Percentiles rank a stretch among this genome's conserved stretches.
Conservation (phyloP, 2,888 invertebrate genomes). For the Crepidodera aurea region DNA sequence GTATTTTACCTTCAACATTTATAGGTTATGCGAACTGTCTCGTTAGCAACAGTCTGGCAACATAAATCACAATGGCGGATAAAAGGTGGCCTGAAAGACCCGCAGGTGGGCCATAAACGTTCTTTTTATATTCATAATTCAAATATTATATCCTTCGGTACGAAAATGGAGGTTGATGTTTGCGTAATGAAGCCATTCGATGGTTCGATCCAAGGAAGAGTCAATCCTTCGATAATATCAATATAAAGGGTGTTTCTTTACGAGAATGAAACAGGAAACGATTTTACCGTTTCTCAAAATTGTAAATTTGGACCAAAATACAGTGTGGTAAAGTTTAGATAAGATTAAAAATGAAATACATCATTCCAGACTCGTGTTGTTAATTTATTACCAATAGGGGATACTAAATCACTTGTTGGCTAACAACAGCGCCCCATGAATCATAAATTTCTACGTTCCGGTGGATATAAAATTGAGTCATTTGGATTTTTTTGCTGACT, state of each 20-base stretch:
- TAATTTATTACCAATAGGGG: no score
- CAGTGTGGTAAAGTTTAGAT: no score
- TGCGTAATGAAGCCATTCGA: conserved; percentile 43
- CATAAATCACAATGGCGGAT: conserved; percentile 56
- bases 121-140: conserved; percentile 49
- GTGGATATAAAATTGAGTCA: conserved; percentile 19
- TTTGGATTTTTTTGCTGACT: conserved; percentile 27
- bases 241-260: no score
- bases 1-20: conserved; percentile 29
- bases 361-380: no score
- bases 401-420: conserved; percentile 12
- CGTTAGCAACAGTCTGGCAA: conserved; percentile 54
- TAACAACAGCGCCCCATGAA: conserved; percentile 12
- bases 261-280: no score
- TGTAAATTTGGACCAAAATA: no score
- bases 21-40: conserved; percentile 42
- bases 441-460: conserved; percentile 17
- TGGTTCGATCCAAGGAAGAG: conserved; percentile 8
- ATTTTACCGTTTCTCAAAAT: no score
- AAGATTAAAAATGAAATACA: no score
- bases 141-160: conserved; percentile 49
- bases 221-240: no score
- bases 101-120: conserved; percentile 58
- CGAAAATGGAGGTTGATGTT: conserved; percentile 38
- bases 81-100: conserved; percentile 56